A percentile compares a stretch with the other conserved stretches of the same genome.
phyloP scores from a whole-genome alignment of 2,797 vertebrate genomes.

The Tolypeutes matacus region DNA sequence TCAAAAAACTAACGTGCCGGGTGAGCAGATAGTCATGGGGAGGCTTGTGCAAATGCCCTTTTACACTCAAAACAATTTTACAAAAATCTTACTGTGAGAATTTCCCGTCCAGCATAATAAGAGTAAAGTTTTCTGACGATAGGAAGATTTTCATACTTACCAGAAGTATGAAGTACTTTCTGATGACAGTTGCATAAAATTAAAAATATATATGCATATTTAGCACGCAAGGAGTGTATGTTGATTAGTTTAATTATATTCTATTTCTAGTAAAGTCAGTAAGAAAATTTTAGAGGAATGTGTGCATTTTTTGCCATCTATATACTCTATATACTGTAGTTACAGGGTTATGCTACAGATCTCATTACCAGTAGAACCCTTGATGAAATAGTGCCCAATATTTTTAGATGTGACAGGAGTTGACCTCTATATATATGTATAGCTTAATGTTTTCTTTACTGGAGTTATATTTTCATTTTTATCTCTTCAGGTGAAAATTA shows the following conservation, averaged over 20 bases:
- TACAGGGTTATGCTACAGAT: neutral
- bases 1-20: constrained; percentile 96
- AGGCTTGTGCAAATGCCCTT: neutral
- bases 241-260: neutral
- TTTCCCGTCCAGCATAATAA: neutral
- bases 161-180: neutral
- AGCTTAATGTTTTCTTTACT: neutral
- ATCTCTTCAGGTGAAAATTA: constrained; percentile 94
- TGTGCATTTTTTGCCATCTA: neutral
- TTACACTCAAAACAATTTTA: too few relatives aligned
- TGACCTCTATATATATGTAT: neutral
- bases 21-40: constrained; percentile 83
- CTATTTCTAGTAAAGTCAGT: neutral
- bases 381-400: neutral
- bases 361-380: neutral
- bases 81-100: too few relatives aligned
- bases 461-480: neutral
- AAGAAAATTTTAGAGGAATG: neutral
- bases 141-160: too few relatives aligned
- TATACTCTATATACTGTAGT: neutral
- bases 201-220: neutral
- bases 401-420: neutral
- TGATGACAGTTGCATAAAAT: neutral
- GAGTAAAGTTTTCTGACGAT: neutral
- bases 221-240: neutral